These are phyloP conservation scores for Bactericera cockerelli DNA, from an alignment of 1,140 invertebrate species.

Conservation along the genomic window DNA sequence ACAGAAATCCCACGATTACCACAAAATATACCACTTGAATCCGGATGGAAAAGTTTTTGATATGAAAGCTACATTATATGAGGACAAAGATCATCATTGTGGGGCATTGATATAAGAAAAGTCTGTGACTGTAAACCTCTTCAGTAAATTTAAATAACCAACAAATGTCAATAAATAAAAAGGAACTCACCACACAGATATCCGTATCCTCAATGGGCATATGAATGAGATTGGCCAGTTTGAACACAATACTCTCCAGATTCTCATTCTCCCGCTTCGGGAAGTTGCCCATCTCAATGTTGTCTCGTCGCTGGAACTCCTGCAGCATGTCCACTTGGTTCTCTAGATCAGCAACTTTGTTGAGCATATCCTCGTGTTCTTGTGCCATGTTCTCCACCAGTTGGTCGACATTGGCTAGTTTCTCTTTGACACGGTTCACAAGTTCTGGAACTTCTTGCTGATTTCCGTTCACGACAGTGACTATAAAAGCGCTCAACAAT, in stretches of 20 bases:
- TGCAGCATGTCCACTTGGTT: slow-evolving; percentile 5
- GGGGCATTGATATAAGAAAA: too few species aligned
- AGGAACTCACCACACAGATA: slow-evolving; percentile 3
- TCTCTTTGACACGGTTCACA: slow-evolving; percentile 1
- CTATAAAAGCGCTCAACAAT: too few species aligned
- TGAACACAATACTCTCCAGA: slow-evolving; percentile 1
- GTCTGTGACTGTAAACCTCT: too few species aligned
- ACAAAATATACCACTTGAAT: too few species aligned
- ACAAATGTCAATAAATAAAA: too few species aligned
- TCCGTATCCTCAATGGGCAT: background rate
- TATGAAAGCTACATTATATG: too few species aligned
- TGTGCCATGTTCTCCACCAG: slow-evolving; percentile 8
- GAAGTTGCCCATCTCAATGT: slow-evolving; percentile 4
- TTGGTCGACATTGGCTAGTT: slow-evolving; percentile 5
- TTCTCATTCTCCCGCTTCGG: slow-evolving; percentile 1
- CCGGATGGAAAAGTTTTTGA: too few species aligned
- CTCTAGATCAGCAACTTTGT: background rate
- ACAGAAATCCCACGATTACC: too few species aligned
- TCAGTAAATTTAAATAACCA: too few species aligned
- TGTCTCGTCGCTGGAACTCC: background rate
- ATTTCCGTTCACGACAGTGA: too few species aligned
- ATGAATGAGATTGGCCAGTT: background rate
- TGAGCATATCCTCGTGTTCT: slow-evolving; percentile 5
- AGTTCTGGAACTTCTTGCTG: slow-evolving; percentile 3
- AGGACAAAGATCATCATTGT: too few species aligned